A percentile compares a stretch with the other conserved stretches of the same genome.
These are phyloP conservation scores for Mamestra brassicae DNA, from an alignment of 2,888 invertebrate genomes.

Conservation along the genomic window DNA sequence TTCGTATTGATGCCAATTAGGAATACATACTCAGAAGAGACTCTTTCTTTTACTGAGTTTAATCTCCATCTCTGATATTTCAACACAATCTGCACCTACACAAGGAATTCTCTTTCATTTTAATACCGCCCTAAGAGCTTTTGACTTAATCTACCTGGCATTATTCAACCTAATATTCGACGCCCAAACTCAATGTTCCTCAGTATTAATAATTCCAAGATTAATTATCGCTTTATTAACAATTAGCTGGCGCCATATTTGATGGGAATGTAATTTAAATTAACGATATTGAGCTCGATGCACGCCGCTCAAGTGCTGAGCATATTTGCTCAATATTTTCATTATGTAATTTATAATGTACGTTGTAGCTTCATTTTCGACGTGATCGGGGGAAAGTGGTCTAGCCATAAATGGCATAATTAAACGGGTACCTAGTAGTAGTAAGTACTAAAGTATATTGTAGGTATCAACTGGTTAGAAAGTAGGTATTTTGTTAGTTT, in stretches of 20 bases:
- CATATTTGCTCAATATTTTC: constrained; percentile 74
- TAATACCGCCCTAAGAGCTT: constrained; percentile 41
- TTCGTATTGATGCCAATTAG: neutral
- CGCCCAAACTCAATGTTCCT: constrained; percentile 52
- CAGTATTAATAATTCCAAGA: constrained; percentile 69
- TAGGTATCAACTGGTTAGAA: too few species aligned
- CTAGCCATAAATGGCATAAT: neutral
- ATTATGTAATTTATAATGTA: constrained; percentile 59
- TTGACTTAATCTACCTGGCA: constrained; percentile 53
- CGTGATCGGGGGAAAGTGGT: constrained; percentile 1
- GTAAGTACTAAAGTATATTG: neutral
- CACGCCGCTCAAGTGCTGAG: constrained; percentile 71
- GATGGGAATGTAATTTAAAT: constrained; percentile 77
- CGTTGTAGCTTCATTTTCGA: constrained; percentile 32
- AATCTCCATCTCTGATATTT: neutral
- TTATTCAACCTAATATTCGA: constrained; percentile 53
- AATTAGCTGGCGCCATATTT: constrained; percentile 74
- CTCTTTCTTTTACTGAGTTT: neutral
- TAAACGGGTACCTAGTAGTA: neutral
- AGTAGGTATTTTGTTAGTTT: too few species aligned
- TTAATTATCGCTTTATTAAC: constrained; percentile 77
- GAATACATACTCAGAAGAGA: neutral
- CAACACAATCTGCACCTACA: constrained; percentile 1
- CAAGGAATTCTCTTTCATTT: constrained; percentile 37
- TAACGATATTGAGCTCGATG: constrained; percentile 74